Conservation (phyloP, 2,888 invertebrate genomes). For the Bombylius discolor region DNA sequence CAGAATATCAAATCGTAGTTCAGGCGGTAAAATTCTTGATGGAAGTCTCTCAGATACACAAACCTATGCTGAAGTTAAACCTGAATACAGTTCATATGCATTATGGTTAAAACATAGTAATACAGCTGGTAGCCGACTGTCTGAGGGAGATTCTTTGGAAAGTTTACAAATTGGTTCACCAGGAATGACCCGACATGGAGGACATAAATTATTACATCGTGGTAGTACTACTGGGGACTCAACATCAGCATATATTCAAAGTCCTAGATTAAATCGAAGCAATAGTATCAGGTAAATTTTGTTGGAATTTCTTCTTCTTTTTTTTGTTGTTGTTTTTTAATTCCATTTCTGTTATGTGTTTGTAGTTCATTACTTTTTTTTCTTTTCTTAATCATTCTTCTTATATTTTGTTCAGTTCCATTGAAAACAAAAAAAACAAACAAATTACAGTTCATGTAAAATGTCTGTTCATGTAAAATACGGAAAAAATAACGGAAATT, state of each 20-base stretch:
- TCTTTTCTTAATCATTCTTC: too few species aligned
- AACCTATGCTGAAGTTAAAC: slow-evolving; percentile 56
- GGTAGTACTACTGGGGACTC: slow-evolving; percentile 16
- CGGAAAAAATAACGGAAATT: too few species aligned
- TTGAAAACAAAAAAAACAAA: too few species aligned
- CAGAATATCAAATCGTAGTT: slow-evolving; percentile 40
- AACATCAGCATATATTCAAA: slow-evolving; percentile 40
- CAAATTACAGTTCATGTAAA: too few species aligned
- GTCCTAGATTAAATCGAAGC: slow-evolving; percentile 65
- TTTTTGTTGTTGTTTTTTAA: too few species aligned
- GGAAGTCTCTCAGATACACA: slow-evolving; percentile 80
- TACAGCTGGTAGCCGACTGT: slow-evolving; percentile 62
- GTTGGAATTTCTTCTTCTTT: neutral
- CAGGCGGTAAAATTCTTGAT: slow-evolving; percentile 47
- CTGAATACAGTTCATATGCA: slow-evolving; percentile 71
- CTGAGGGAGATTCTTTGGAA: slow-evolving; percentile 84
- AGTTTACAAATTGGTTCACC: slow-evolving; percentile 60
- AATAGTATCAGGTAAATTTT: slow-evolving; percentile 76
- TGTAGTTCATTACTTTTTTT: too few species aligned
- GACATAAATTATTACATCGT: slow-evolving; percentile 34
- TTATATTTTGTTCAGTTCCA: too few species aligned
- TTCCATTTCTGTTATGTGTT: too few species aligned
- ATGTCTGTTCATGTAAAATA: too few species aligned
- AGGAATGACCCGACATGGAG: slow-evolving; percentile 40
- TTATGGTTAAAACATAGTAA: slow-evolving; percentile 82